Base-by-base conservation (phyloP, 2,797 vertebrate genomes). In the Molothrus aeneus region DNA sequence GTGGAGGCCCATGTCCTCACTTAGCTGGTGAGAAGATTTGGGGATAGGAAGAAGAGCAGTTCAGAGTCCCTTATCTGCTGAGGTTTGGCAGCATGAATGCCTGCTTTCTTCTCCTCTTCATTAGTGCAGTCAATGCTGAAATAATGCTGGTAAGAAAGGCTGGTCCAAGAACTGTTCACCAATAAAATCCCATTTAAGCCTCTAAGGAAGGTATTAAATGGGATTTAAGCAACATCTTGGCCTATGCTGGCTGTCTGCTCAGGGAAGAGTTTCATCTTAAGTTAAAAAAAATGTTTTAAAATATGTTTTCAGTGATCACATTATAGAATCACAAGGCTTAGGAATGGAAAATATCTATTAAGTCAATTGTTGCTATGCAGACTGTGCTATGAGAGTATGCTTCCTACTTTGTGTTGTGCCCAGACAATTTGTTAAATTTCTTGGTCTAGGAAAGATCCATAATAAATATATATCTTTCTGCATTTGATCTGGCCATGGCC, bases 181-280 rank as follows among this genome's bases (percentile, higher is more conserved):
- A 81, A n/a, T 47, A 90, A 91, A 93, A 96, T 96, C 94, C 92
- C 12, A 2, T 69, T 74, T 94, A 95, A 95, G 80, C 80, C 17
- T 93, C 64, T 92, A 82, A 94, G 73, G 73, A 91, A 86, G 66
- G 66, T 72, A 88, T 94, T 93, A 92, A 88, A 84, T 73, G 25
- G 73, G 87, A 96, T 91, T 95, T 96, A 73, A 80, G 31, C 43
- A 84, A 59, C 28, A 61, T 93, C 70, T 92, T 94, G 82, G 45
- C 73, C 38, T 77, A 42, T 40, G 17, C 18, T 32, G 34, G 17
- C 54, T 20, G 28, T 80, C 65, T 91, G 61, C 47, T 96, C 15
- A 10, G 43, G 50, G n/a, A 78, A 66, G 19, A 86, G 59, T 50
- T 73, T 79, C 5, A 78, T 54, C 40, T 47, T 7, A 13, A 60